phyloP scores from a whole-genome alignment of 2,888 invertebrate genomes.

The Agrenia bidenticulata region DNA sequence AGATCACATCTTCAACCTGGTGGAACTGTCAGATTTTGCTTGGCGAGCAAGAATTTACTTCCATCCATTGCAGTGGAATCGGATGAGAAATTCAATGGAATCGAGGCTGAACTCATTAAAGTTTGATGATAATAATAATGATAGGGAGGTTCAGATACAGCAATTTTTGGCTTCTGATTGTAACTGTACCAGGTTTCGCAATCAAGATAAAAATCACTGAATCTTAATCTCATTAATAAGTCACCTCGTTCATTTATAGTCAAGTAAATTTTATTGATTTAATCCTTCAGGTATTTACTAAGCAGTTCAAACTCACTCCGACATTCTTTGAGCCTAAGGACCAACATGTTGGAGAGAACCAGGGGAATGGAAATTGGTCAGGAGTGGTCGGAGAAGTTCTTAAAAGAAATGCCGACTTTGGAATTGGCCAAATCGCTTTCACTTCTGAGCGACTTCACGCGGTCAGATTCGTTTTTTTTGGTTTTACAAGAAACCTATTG shows the following conservation, averaged over 20 bases:
- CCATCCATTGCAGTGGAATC: background rate
- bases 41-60: background rate
- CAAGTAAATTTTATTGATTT: no score
- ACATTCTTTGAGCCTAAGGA: conserved; percentile 1
- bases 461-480: background rate
- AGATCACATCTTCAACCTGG: background rate
- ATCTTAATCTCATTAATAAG: no score
- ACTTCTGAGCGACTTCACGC: background rate
- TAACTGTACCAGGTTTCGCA: no score
- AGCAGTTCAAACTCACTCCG: background rate
- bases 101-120: conserved; percentile 7
- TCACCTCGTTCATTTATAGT: no score
- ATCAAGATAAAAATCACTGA: no score
- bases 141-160: no score
- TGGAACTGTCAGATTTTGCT: background rate
- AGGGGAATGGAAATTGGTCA: background rate
- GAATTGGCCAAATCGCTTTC: background rate
- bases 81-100: background rate
- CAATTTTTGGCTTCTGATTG: no score
- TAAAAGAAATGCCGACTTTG: background rate
- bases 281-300: background rate
- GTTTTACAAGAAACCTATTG: no score
- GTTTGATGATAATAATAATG: background rate
- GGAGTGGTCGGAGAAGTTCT: background rate
- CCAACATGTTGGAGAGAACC: background rate